phyloP scores from a whole-genome alignment of 2,888 invertebrate species.

The Melanophora roralis region DNA sequence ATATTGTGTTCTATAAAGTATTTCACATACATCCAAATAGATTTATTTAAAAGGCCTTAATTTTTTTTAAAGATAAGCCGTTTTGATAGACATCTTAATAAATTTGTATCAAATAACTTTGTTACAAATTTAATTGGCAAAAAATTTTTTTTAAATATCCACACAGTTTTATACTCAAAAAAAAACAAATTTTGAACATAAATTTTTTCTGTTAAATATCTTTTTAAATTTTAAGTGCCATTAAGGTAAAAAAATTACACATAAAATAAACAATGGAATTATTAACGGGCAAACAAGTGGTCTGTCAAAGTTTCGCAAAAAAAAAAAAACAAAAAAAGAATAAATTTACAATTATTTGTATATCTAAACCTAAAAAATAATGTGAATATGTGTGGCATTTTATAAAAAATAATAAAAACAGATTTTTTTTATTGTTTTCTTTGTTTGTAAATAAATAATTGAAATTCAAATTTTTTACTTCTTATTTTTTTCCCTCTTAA shows the following conservation, averaged over 20 bases:
- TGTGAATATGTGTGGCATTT: slow-evolving; percentile 6
- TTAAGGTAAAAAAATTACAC: slow-evolving; percentile 32
- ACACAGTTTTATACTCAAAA: not conserved
- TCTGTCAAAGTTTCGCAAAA: slow-evolving; percentile 4
- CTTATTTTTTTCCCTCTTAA: not conserved
- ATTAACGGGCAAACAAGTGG: slow-evolving; percentile 16
- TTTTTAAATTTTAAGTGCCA: slow-evolving; percentile 59
- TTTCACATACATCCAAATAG: no score
- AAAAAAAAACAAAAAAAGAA: slow-evolving; percentile 1
- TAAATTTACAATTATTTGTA: slow-evolving; percentile 17
- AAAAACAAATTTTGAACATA: not conserved
- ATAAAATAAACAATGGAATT: not conserved
- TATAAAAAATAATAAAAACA: not conserved
- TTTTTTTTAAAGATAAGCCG: not conserved
- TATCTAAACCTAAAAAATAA: not conserved
- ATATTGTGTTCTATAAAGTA: no score
- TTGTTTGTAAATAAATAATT: not conserved
- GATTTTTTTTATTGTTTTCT: not conserved
- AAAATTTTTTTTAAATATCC: not conserved
- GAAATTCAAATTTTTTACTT: slow-evolving; percentile 37
- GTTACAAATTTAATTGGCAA: slow-evolving; percentile 22
- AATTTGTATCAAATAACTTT: slow-evolving; percentile 20
- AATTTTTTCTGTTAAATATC: not conserved
- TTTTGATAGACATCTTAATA: not conserved
- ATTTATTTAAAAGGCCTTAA: not conserved